Evolutionary conservation across 2,113 vertebrate genomes (phyloP).

Genomic region (Gasterosteus nipponicus): DNA sequence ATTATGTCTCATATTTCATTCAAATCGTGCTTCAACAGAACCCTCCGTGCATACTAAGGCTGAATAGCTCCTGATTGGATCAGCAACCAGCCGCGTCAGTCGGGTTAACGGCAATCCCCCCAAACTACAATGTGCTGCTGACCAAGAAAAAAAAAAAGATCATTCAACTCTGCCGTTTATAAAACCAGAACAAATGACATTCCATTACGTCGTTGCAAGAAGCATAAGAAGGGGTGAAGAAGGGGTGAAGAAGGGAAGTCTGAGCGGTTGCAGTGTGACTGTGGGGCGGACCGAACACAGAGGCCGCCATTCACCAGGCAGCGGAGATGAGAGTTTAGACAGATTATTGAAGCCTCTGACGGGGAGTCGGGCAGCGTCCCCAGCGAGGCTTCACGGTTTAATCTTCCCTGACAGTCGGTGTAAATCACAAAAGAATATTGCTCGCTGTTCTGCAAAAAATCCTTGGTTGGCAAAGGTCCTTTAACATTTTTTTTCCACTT

Average conservation of each 20-base stretch:
- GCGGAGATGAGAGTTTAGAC: slow-evolving; percentile 27
- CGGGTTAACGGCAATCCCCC: not conserved
- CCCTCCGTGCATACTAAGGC: slow-evolving; percentile 1
- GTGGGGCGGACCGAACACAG: not conserved
- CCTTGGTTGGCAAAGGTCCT: slow-evolving; percentile 17
- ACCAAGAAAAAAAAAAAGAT: not conserved
- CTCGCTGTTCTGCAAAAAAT: slow-evolving; percentile 3
- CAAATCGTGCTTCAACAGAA: slow-evolving; percentile 1
- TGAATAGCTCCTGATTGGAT: slow-evolving; percentile 23
- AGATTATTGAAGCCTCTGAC: slow-evolving; percentile 42
- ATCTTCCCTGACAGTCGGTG: slow-evolving; percentile 3
- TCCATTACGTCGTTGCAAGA: not conserved
- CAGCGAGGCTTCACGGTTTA: not conserved
- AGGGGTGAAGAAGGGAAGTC: not conserved
- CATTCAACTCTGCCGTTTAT: not conserved
- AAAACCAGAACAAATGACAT: not conserved
- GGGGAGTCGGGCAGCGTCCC: slow-evolving; percentile 11
- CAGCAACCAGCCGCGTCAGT: not conserved
- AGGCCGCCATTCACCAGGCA: not conserved
- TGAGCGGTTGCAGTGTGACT: slow-evolving; percentile 7
- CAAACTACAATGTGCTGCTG: slow-evolving; percentile 10
- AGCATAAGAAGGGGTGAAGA: not conserved
- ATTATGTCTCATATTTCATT: not conserved
- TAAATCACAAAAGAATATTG: slow-evolving; percentile 5
- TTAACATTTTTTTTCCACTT: slow-evolving; percentile 39